Conservation (phyloP, 2,888 invertebrate genomes). For the Syrphus vitripennis region DNA sequence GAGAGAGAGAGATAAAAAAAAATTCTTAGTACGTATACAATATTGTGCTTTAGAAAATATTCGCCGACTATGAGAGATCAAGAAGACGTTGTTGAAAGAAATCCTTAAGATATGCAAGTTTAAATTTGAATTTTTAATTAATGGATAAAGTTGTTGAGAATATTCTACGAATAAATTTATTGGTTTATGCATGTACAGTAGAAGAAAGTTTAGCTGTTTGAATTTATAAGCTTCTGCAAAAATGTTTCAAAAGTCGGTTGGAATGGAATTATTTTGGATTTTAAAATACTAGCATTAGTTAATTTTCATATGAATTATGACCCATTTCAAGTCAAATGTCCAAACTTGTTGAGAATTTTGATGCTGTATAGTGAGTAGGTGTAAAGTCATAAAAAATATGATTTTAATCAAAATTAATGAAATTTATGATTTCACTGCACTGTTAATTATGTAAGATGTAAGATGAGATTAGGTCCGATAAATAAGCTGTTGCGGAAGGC, state of each 20-base stretch:
- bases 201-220: slow-evolving; percentile 59
- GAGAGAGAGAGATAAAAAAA: not conserved
- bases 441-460: no score
- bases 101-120: slow-evolving; percentile 54
- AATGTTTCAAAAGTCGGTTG: not conserved
- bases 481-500: no score
- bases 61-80: slow-evolving; percentile 38
- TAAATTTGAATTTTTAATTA: slow-evolving; percentile 79
- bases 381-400: no score
- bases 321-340: no score
- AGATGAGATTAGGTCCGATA: no score
- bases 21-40: not conserved
- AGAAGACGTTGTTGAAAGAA: slow-evolving; percentile 31
- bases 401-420: no score
- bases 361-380: no score
- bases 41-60: not conserved
- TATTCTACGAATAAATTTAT: slow-evolving; percentile 71
- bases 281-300: no score
- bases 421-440: no score
- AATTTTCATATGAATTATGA: no score
- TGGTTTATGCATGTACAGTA: not conserved
- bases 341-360: no score
- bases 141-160: slow-evolving; percentile 79
- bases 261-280: not conserved
- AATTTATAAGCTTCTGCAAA: not conserved